Percentiles rank a stretch among this genome's conserved stretches.
These are phyloP conservation scores for Burhinus oedicnemus DNA, from an alignment of 2,113 vertebrate genomes.

Conservation along the genomic window DNA sequence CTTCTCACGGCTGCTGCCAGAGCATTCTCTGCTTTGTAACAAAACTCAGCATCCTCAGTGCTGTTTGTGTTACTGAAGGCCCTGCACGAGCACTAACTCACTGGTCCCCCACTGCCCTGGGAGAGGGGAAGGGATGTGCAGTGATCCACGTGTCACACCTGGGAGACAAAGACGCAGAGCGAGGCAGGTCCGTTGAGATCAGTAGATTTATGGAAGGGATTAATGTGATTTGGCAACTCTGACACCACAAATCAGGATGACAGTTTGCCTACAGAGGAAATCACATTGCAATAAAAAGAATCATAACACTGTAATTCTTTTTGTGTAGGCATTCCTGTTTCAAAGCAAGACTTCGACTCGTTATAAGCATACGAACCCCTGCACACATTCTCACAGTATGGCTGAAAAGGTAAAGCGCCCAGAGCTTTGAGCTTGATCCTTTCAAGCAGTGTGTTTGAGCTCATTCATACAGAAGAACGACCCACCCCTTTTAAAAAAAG, in stretches of 20 bases:
- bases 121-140: neutral
- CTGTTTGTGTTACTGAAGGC: neutral
- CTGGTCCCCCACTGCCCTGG: fast-evolving
- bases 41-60: fast-evolving
- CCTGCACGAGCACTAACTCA: fast-evolving
- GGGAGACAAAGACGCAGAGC: neutral
- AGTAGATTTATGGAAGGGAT: neutral
- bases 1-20: neutral
- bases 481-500: neutral
- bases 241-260: neutral
- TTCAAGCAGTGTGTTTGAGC: neutral
- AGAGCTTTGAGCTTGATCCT: neutral
- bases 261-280: neutral
- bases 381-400: neutral
- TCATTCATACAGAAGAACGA: neutral
- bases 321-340: neutral
- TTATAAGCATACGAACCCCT: neutral
- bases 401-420: neutral
- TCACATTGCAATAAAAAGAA: neutral
- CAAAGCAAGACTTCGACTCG: neutral
- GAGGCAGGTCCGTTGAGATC: neutral
- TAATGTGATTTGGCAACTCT: neutral
- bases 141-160: neutral
- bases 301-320: neutral
- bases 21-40: neutral